phyloP scores from a whole-genome alignment of 2,113 vertebrate genomes.

The Strix uralensis region DNA sequence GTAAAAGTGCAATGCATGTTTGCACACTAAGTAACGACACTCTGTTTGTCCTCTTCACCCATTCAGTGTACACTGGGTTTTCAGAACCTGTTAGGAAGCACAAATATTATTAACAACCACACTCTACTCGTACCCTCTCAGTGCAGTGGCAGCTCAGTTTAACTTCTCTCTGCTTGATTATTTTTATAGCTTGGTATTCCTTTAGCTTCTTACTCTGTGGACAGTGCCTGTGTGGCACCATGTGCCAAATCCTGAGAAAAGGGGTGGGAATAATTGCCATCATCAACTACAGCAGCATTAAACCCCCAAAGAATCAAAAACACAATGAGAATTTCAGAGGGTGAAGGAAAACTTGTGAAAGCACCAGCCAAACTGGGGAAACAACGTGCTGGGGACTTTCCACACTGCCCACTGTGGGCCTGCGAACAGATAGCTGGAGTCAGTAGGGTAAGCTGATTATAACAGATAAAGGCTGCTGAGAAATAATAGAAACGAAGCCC shows the following conservation, averaged over 20 bases:
- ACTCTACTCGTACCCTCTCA: accelerated
- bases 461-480: neutral
- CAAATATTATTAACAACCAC: neutral
- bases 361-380: neutral
- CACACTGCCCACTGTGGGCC: neutral
- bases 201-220: neutral
- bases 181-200: neutral
- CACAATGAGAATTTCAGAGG: neutral
- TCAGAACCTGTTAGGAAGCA: neutral
- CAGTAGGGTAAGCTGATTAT: neutral
- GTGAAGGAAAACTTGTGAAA: neutral
- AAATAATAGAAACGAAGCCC: neutral
- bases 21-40: too few relatives aligned
- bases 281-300: neutral
- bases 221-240: neutral
- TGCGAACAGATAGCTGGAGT: neutral
- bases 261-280: neutral
- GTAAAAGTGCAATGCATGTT: accelerated
- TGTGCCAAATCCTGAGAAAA: neutral
- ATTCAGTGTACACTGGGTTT: accelerated
- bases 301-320: neutral
- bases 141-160: neutral
- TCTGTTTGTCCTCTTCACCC: accelerated
- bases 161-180: neutral
- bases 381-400: neutral